Percentiles rank a stretch among this genome's conserved stretches.
These are phyloP conservation scores for Porites lobata DNA, from an alignment of 92 coral and sea anemone genomes.

Conservation along the genomic window DNA sequence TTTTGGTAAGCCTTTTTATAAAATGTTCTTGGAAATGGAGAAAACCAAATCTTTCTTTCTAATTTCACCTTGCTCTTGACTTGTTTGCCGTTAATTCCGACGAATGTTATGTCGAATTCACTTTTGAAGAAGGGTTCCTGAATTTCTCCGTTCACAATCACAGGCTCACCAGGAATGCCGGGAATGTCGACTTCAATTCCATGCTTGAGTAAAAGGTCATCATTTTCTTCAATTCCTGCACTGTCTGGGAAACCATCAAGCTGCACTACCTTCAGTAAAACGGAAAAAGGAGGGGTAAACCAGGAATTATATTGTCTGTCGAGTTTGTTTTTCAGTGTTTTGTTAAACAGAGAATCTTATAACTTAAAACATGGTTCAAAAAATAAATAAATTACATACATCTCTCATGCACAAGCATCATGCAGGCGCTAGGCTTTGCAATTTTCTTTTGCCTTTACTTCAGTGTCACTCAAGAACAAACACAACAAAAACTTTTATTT, in stretches of 20 bases:
- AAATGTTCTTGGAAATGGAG: background rate
- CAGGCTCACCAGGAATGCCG: conserved; percentile 52
- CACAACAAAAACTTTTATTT: no score
- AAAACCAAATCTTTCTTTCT: conserved; percentile 70
- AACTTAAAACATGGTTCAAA: no score
- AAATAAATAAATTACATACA: no score
- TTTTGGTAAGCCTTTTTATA: no score
- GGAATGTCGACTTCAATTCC: conserved; percentile 86
- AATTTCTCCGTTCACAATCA: conserved; percentile 39
- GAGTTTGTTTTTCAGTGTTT: background rate
- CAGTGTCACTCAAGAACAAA: no score
- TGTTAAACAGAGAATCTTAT: background rate
- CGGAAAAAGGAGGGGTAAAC: background rate
- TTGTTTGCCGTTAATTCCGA: conserved; percentile 71
- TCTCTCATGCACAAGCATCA: no score
- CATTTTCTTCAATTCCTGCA: conserved; percentile 28
- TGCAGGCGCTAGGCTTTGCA: no score
- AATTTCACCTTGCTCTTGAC: conserved; percentile 48
- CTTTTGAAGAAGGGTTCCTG: conserved; percentile 55
- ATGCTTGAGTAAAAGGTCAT: conserved; percentile 67
- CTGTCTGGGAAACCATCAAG: conserved; percentile 67
- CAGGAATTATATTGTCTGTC: background rate
- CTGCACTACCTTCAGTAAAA: conserved; percentile 69
- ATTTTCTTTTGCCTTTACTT: no score
- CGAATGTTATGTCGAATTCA: conserved; percentile 63